A percentile compares a stretch with the other conserved stretches of the same genome.
phyloP scores from a whole-genome alignment of 92 coral and sea anemone species.

The Palythoa grandis region DNA sequence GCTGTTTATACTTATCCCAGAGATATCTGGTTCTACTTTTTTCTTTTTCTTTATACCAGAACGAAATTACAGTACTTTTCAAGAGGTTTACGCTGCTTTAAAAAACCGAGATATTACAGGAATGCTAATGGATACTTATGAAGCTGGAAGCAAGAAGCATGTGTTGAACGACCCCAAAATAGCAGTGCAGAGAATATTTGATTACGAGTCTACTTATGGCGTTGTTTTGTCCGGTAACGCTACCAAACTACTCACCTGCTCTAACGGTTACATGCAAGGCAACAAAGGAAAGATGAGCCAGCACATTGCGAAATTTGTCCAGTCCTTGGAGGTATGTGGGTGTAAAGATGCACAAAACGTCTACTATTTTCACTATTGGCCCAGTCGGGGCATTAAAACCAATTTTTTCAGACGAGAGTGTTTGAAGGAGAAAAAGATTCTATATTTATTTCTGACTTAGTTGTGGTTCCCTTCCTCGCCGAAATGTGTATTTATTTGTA shows the following conservation, averaged over 20 bases:
- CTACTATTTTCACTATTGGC: too few species aligned
- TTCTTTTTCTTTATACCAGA: constrained; percentile 30
- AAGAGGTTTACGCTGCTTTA: constrained; percentile 71
- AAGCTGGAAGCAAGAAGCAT: constrained; percentile 72
- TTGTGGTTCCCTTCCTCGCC: too few species aligned
- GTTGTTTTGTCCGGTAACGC: constrained; percentile 83
- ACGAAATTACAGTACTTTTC: constrained; percentile 59
- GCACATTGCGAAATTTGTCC: constrained; percentile 66
- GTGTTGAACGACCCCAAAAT: constrained; percentile 62
- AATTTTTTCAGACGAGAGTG: too few species aligned
- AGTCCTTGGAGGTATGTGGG: constrained; percentile 55
- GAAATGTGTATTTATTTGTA: too few species aligned
- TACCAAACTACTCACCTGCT: constrained; percentile 65
- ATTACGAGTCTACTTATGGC: constrained; percentile 77
- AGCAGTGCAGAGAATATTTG: constrained; percentile 72
- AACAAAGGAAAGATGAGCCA: constrained; percentile 64
- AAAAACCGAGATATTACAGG: constrained; percentile 63
- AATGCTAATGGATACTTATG: constrained; percentile 82
- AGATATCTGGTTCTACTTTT: neutral
- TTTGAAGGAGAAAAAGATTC: too few species aligned
- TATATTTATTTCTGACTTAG: too few species aligned
- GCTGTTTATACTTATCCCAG: too few species aligned
- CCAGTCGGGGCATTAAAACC: too few species aligned
- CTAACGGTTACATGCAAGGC: constrained; percentile 72
- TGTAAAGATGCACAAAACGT: neutral